Percentiles rank a stretch among this genome's conserved stretches.
These are phyloP conservation scores for Drosophila tsacasi DNA, from an alignment of 1,140 invertebrate species.

Conservation along the genomic window DNA sequence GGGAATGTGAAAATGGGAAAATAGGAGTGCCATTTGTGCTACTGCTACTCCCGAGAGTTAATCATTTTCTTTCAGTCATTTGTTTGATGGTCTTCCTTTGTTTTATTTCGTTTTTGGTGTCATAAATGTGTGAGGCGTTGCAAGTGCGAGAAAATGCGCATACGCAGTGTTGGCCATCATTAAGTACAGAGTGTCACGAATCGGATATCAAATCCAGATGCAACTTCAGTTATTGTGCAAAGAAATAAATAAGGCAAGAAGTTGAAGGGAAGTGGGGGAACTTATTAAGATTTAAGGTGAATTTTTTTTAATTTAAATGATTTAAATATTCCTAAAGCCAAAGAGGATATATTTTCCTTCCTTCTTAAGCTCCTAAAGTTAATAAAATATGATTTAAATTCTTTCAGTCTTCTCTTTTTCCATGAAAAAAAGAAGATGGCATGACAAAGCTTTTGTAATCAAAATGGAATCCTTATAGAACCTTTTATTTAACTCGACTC, in stretches of 20 bases:
- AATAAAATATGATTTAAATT: not conserved
- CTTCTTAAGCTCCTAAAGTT: not conserved
- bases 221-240: not conserved
- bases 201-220: constrained; percentile 19
- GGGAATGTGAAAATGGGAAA: constrained; percentile 30
- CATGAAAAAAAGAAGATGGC: not conserved
- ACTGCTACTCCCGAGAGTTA: constrained; percentile 56
- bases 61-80: constrained; percentile 74
- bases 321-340: not conserved
- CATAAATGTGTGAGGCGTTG: constrained; percentile 59
- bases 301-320: not conserved
- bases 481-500: not conserved
- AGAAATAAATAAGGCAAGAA: not conserved
- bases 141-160: constrained; percentile 44
- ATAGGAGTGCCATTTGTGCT: constrained; percentile 27
- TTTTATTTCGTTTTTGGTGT: constrained; percentile 44
- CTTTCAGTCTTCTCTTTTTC: not conserved
- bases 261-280: not conserved
- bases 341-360: not conserved
- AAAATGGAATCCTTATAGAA: not conserved
- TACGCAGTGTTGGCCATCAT: constrained; percentile 51
- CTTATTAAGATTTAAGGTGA: not conserved
- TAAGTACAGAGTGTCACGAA: constrained; percentile 14
- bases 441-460: no score
- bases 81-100: constrained; percentile 60